Evolutionary conservation across 2,888 invertebrate genomes (phyloP), one percentile per base, ranked within the genome.

Genomic region (Reticulitermes lucifugus): DNA sequence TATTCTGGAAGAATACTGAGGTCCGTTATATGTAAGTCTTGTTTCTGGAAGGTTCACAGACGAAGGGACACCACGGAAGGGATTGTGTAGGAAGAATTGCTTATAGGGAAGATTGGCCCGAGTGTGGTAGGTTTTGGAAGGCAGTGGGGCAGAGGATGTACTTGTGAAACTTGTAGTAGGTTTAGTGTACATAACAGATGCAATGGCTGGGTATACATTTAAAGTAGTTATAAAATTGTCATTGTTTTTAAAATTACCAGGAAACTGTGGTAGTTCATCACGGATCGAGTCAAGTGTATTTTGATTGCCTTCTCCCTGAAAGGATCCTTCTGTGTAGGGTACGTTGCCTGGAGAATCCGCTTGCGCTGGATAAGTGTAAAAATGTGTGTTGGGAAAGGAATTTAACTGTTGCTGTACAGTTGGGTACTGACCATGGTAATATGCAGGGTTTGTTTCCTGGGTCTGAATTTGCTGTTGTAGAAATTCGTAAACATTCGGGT

Each of bases 401-500:
- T n/a, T 12, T 10, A 65, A n/a, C 12, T 65, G 65, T n/a, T 65
- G 65, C 25, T 65, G 65, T 65, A n/a, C n/a, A 25, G 5, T 25
- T 25, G 65, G n/a, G 9, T 65, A 10, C 12, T 65, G 65, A 7
- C 0, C 0, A 25, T n/a, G 65, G 25, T 25, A 65, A 65, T 25
- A 25, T 4, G 65, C n/a, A 7, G 65, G 65, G 65, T 65, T 65
- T 65, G 25, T 25, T 65, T 25, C 0, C 25, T 65, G 65, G 0
- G 7, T 25, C 10, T 65, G n/a, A 10, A n/a, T 0, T n/a, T 46
- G 6, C 81, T 85, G 79, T 73, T 80, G 83, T 79, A 65, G 82
- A 86, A 25, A 55, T 22, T 77, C 87, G 86, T 41, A 70, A 18
- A 88, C 87, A 81, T 88, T 87, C 12, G 83, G 81, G 79, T 81